Percentiles rank a stretch among this genome's conserved stretches.
Evolutionary conservation across 2,888 invertebrate species (phyloP).

Genomic region (Maniola hyperantus): DNA sequence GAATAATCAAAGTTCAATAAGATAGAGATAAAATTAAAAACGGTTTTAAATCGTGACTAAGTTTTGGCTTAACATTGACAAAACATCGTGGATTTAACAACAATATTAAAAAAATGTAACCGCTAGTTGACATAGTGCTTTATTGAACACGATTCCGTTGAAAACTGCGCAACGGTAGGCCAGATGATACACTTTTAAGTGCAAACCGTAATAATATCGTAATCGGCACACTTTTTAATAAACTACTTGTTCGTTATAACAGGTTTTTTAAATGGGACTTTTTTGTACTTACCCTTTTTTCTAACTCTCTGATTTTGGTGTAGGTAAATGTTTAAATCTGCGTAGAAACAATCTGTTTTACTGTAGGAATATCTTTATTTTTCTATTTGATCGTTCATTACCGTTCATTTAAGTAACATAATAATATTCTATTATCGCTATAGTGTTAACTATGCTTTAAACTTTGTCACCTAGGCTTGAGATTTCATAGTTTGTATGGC

Average conservation of each 20-base stretch:
- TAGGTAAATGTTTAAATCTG: not conserved
- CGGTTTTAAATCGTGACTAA: conserved; percentile 46
- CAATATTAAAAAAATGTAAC: conserved; percentile 67
- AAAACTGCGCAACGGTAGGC: conserved; percentile 57
- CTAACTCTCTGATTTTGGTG: not conserved
- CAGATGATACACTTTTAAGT: conserved; percentile 39
- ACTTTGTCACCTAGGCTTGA: conserved; percentile 14
- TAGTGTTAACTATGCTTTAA: not conserved
- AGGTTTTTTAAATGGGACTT: conserved; percentile 12
- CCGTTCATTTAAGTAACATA: conserved; percentile 2
- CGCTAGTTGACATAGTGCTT: conserved; percentile 80
- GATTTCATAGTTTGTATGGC: not conserved
- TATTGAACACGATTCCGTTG: conserved; percentile 74
- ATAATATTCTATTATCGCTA: not conserved
- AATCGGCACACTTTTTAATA: conserved; percentile 33
- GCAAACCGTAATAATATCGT: conserved; percentile 33
- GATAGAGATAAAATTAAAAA: conserved; percentile 6
- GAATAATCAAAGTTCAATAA: conserved; percentile 23
- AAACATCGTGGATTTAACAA: conserved; percentile 56
- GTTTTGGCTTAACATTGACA: conserved; percentile 38
- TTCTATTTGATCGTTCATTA: not conserved
- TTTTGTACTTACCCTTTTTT: not conserved
- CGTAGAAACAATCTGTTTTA: not conserved
- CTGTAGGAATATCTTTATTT: not conserved
- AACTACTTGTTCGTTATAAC: conserved; percentile 15